Evolutionary conservation across 2,797 vertebrate genomes (phyloP), one percentile per base, ranked within the genome.

Genomic region (Syngnathus acus): DNA sequence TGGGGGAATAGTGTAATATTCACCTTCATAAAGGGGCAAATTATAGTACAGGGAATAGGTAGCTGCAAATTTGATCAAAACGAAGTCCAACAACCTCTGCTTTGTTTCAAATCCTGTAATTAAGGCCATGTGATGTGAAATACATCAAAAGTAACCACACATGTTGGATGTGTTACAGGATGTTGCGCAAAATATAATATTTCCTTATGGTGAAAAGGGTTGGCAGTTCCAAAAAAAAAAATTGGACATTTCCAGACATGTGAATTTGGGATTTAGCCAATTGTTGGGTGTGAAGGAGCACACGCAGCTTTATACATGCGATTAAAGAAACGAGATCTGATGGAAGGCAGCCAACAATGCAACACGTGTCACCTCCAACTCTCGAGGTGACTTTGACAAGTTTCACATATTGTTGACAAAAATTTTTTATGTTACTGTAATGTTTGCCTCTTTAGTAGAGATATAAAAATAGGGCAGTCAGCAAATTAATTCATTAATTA

Each of bases 1-100:
- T 65, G 66, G 47, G 63, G 76, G 65, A 86, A 65, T 69, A 58
- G 74, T 80, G 80, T 68, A 67, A 81, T 78, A 70, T 84, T 84
- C 79, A 78, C 78, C 72, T 75, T 86, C 78, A 83, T 55, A 42
- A 75, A 43, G 68, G 71, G 65, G 66, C 55, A 71, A 69, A 75
- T 65, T 70, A 69, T 60, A 73, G 66, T 76, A 82, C 70, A 76
- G 17, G 45, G 37, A 67, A 72, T 43, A 62, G 43, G 54, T 75
- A 48, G 19, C 65, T 53, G 38, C 76, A 79, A 76, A 59, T 84
- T 78, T 73, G 16, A 51, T 40, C 23, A 14, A 26, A 21, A n/a
- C 60, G 16, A 19, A 0, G 45, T n/a, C 3, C 50, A 9, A 72
- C 59, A 64, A 65, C 1, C 4, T 45, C 3, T 1, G 39, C 19